Evolutionary conservation across 2,888 invertebrate genomes (phyloP), one percentile per base, ranked within the genome.

Genomic region (Psococerastis gibbosa): DNA sequence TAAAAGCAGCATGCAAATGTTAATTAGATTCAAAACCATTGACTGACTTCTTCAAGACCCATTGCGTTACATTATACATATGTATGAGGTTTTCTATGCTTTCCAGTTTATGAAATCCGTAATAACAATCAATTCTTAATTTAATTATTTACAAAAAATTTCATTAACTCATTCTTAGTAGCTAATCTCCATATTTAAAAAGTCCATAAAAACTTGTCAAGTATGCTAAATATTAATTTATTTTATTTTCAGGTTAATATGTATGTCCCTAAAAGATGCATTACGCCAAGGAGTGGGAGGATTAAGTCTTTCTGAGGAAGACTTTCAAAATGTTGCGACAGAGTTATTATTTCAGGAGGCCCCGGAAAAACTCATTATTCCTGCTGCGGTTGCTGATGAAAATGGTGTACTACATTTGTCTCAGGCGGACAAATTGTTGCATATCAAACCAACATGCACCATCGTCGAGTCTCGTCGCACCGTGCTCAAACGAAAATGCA

Each of bases 211-310:
- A n/a, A n/a, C n/a, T n/a, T n/a, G n/a, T n/a, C n/a, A n/a, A n/a
- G n/a, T n/a, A n/a, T n/a, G n/a, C n/a, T n/a, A n/a, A n/a, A n/a
- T n/a, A n/a, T n/a, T n/a, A n/a, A n/a, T n/a, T n/a, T n/a, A n/a
- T 11, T 27, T 11, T 34, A 34, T 49, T 60, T 61, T 47, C 50
- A 65, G 65, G 35, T 52, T 65, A 45, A 57, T 65, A 32, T 65
- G 65, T 52, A 59, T 65, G 57, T 60, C 65, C 3, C 49, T 66
- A 46, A 63, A 59, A 46, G 66, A 66, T 54, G 63, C 63, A 8
- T 49, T 65, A 48, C 58, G 62, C 23, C 58, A 62, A 41, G 59
- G 63, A n/a, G 52, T 54, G n/a, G 53, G 52, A 23, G 54, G 52
- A 49, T 54, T 65, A 46, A 64, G 63, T 52, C 52, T 65, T 35